Evolutionary conservation across 1,140 invertebrate species (phyloP), one percentile per base, ranked within the genome.

Genomic region (Ptiloglossa arizonensis): DNA sequence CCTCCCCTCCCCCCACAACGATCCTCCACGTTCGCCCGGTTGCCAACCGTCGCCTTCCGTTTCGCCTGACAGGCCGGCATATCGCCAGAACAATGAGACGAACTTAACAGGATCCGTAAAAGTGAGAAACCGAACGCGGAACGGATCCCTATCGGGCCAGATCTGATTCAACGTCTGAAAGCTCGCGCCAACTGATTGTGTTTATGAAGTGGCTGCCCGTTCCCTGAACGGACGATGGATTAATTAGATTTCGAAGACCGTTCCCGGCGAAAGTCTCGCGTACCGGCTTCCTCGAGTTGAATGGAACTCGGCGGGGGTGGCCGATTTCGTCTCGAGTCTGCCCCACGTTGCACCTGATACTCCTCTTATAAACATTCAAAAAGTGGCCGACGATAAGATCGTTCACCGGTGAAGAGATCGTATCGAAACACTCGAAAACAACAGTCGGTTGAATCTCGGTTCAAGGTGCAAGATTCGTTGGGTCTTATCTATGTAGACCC

Each of bases 1-100:
- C 59, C 56, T 9, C 27, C 35, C 38, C 48, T 13, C 11, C 46
- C 15, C 48, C 27, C 2, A 9, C 19, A 5, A 3, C n/a, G n/a
- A n/a, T n/a, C n/a, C n/a, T n/a, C 44, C 17, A 2, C 41, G n/a
- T 4, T 3, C 9, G 11, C 24, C 60, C 13, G 19, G 71, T 73
- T 73, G 72, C 52, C 68, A 72, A 62, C n/a, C 68, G 48, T 60
- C 41, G 76, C 59, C 69, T 52, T 35, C 56, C 48, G 68, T 77
- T 70, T 71, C 75, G 70, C 44, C 70, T 67, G 77, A 79, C 78
- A 77, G 32, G 82, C 57, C 68, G 38, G 63, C 57, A 69, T 75
- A 80, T 83, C 52, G 62, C 64, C 66, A 17, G 85, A 79, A 86
- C 75, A 82, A 86, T 84, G 81, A 84, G 70, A 87, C 74, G 76